A percentile compares a stretch with the other conserved stretches of the same genome.
Conservation (phyloP, 2,797 vertebrate species). For the Taenioides sp. region DNA sequence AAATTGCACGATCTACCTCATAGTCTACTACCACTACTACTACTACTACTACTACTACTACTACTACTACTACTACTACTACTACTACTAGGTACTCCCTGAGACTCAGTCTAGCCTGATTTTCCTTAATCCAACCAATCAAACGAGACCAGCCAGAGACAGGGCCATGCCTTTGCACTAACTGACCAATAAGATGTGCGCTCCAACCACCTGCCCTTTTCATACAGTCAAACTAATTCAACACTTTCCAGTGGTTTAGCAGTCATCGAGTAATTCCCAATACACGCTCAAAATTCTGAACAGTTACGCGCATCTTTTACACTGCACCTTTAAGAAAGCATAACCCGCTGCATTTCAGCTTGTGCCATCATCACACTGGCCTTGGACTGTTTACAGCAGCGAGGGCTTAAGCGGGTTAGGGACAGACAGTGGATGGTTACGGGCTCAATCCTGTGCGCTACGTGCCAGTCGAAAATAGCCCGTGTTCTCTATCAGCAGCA, state of each 20-base stretch:
- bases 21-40: neutral
- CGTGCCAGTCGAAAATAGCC: conserved; percentile 11
- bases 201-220: neutral
- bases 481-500: neutral
- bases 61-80: no score
- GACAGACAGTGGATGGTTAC: conserved; percentile 6
- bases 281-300: neutral
- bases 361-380: conserved; percentile 2
- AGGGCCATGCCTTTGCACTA: neutral
- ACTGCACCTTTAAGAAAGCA: conserved; percentile 13
- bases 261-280: neutral
- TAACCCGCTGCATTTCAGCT: neutral
- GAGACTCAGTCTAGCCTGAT: no score
- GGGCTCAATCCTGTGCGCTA: conserved; percentile 8
- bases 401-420: neutral
- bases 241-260: neutral
- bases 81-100: neutral
- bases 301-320: neutral
- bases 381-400: conserved; percentile 8
- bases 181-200: neutral
- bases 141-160: neutral
- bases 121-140: conserved; percentile 1
- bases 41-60: no score
- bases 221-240: neutral
- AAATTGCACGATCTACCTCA: neutral